phyloP scores from a whole-genome alignment of 2,888 invertebrate species.

The Ennomos fuscantarius region DNA sequence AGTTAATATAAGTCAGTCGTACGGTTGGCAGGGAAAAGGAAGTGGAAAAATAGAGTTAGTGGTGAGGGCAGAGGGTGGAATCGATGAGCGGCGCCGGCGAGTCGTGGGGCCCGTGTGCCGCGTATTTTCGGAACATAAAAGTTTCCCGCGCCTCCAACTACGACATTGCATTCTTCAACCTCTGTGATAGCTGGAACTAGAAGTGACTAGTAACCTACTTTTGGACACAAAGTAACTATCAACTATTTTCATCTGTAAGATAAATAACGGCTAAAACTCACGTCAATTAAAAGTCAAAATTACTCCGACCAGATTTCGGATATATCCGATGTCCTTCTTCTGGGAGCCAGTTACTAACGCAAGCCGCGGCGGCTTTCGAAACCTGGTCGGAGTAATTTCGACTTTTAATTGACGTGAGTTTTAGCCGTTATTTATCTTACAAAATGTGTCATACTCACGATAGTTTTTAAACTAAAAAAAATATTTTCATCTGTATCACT shows the following conservation, averaged over 20 bases:
- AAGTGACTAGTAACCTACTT: constrained; percentile 35
- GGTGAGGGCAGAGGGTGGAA: constrained; percentile 58
- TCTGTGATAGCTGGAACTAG: constrained; percentile 30
- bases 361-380: too few relatives aligned
- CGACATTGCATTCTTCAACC: constrained; percentile 50
- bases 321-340: too few relatives aligned
- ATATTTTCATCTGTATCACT: constrained; percentile 7
- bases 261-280: too few relatives aligned
- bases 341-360: too few relatives aligned
- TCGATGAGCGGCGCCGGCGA: constrained; percentile 64
- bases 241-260: constrained; percentile 15
- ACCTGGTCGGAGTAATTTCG: too few relatives aligned
- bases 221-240: background rate
- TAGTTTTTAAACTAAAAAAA: constrained; percentile 26
- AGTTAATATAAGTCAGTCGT: constrained; percentile 76
- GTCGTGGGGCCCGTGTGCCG: constrained; percentile 48
- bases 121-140: constrained; percentile 50
- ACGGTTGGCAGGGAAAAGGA: constrained; percentile 65
- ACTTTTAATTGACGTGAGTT: too few relatives aligned
- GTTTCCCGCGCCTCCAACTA: constrained; percentile 45
- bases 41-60: constrained; percentile 72
- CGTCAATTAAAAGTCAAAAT: too few relatives aligned
- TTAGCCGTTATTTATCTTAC: too few relatives aligned
- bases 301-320: too few relatives aligned
- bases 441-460: too few relatives aligned